A percentile compares a stretch with the other conserved stretches of the same genome.
phyloP scores from a whole-genome alignment of 2,888 invertebrate species.

The Acleris laterana region DNA sequence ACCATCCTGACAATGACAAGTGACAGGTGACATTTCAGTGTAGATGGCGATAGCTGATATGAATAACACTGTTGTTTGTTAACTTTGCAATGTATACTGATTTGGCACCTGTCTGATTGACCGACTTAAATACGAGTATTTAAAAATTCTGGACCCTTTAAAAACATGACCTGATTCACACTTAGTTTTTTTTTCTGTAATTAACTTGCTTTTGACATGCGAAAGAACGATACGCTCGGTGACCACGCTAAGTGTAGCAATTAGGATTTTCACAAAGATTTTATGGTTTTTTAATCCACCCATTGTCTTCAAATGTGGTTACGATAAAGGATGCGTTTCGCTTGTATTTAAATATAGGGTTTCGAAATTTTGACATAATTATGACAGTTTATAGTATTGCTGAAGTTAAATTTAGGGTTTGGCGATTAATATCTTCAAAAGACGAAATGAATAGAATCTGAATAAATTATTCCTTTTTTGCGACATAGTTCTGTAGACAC shows the following conservation, averaged over 20 bases:
- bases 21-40: too few species aligned
- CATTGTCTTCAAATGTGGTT: constrained; percentile 48
- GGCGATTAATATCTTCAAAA: too few species aligned
- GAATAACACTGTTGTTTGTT: too few species aligned
- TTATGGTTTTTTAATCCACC: constrained; percentile 69
- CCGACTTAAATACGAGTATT: too few species aligned
- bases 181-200: constrained; percentile 52
- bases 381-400: constrained; percentile 12
- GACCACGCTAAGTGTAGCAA: constrained; percentile 54
- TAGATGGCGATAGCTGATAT: too few species aligned
- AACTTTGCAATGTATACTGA: too few species aligned
- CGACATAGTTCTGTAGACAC: too few species aligned
- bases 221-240: constrained; percentile 62
- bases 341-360: constrained; percentile 10
- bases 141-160: neutral
- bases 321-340: constrained; percentile 34
- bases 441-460: too few species aligned
- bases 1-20: too few species aligned
- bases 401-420: too few species aligned
- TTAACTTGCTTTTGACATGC: constrained; percentile 67
- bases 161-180: neutral
- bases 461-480: too few species aligned
- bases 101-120: too few species aligned
- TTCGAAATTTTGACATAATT: constrained; percentile 32
- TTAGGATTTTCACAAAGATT: constrained; percentile 62